Evolutionary conservation across 2,888 invertebrate genomes (phyloP).

Genomic region (Hyles lineata): DNA sequence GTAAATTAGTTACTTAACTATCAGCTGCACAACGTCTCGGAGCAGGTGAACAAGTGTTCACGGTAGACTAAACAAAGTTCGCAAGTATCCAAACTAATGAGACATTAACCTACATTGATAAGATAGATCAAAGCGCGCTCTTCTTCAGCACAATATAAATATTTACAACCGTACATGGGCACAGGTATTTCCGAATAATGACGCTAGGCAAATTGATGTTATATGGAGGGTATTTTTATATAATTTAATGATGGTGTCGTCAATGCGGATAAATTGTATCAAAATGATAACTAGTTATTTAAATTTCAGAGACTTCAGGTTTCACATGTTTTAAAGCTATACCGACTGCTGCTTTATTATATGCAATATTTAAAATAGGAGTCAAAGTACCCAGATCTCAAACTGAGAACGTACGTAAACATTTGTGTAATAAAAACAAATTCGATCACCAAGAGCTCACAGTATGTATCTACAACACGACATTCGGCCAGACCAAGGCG

Average conservation of each 20-base stretch:
- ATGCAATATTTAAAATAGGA: too few species aligned
- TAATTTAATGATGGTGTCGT: too few species aligned
- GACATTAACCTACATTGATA: neutral
- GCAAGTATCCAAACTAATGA: neutral
- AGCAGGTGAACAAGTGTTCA: neutral
- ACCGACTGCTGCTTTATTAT: too few species aligned
- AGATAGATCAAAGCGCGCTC: neutral
- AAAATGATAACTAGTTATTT: too few species aligned
- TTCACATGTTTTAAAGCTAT: too few species aligned
- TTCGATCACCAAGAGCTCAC: neutral
- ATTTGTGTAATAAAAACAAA: neutral
- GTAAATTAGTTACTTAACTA: neutral
- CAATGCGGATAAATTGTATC: too few species aligned
- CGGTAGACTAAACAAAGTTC: neutral
- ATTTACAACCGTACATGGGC: neutral
- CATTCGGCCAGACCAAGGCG: constrained; percentile 3
- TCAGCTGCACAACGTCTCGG: too few species aligned
- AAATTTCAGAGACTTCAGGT: too few species aligned
- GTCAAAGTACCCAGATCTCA: neutral
- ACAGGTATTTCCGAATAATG: too few species aligned
- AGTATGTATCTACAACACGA: neutral
- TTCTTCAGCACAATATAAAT: neutral
- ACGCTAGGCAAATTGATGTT: too few species aligned
- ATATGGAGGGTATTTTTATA: too few species aligned
- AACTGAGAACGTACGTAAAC: neutral